These are phyloP conservation scores for Naso thynnoides DNA, from an alignment of 2,797 vertebrate species.

Conservation along the genomic window DNA sequence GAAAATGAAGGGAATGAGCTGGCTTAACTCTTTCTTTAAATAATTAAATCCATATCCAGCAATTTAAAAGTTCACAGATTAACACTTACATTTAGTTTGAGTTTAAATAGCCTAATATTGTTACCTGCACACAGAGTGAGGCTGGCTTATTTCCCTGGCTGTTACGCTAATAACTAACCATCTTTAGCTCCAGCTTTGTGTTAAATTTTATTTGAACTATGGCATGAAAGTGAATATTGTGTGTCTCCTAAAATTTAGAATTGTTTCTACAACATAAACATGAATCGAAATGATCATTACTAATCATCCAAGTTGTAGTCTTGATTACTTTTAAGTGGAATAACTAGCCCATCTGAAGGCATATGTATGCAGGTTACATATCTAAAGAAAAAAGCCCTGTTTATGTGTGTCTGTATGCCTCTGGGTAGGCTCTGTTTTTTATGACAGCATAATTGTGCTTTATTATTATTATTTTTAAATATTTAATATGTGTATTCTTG, in stretches of 20 bases:
- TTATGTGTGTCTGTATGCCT: constrained; percentile 14
- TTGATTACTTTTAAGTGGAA: background rate
- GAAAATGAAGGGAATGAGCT: too few relatives aligned
- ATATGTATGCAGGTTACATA: background rate
- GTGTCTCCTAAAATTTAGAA: background rate
- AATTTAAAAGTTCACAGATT: too few relatives aligned
- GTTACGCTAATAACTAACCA: too few relatives aligned
- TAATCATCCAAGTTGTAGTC: background rate
- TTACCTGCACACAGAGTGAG: too few relatives aligned
- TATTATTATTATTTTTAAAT: constrained; percentile 10
- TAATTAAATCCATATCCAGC: too few relatives aligned
- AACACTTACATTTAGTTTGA: too few relatives aligned
- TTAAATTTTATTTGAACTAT: background rate
- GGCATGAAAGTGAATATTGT: background rate
- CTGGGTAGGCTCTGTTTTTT: constrained; percentile 8
- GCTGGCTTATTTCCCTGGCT: too few relatives aligned
- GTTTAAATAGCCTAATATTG: too few relatives aligned
- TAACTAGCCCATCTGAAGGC: background rate
- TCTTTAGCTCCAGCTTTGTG: background rate
- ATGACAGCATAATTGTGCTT: constrained; percentile 5
- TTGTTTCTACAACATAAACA: background rate
- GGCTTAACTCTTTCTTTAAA: too few relatives aligned
- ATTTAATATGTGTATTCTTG: constrained; percentile 17
- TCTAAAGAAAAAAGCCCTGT: background rate
- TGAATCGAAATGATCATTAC: background rate